Evolutionary conservation across 1,140 invertebrate species (phyloP), one percentile per base, ranked within the genome.

Genomic region (Bombus ignitus): DNA sequence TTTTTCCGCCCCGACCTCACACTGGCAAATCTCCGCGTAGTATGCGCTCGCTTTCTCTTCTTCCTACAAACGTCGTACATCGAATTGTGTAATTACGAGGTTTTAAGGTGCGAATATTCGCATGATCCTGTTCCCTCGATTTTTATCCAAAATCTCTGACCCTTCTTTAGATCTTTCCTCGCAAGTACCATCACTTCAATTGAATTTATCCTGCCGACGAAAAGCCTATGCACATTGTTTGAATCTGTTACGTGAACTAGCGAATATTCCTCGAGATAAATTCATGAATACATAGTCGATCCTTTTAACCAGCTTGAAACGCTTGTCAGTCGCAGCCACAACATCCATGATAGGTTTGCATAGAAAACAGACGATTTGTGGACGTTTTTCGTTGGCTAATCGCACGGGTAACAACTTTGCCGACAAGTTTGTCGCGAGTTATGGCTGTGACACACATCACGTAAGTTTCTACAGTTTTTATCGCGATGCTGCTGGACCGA

Each of bases 391-490:
- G 42, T 15, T 59, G n/a, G 81, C 42, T 68, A 47, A 37, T 35
- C 62, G 74, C 35, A 32, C 62, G 28, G 13, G 47, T 82, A 80
- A 85, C 78, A 88, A 88, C 80, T 88, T 86, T 62, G 65, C 42
- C 70, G 53, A 62, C 86, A 59, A 68, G 87, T 86, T 90, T 68
- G 83, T 78, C 47, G 78, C 83, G 68, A 68, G 84, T 87, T 91
- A 91, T 87, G 85, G 44, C 72, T 22, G 76, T 84, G 79, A 91
- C 90, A 88, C 85, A 89, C 88, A 91, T 91, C 90, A 83, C 89
- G 82, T 86, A 89, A 91, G 89, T 91, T 91, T 91, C 90, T 87
- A 87, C 77, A 65, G 59, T 83, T 91, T 90, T 89, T 91, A 80
- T 90, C 74, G 70, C 42, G 59, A 2, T 4, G 39, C 13, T 57